phyloP scores from a whole-genome alignment of 2,888 invertebrate species.

The Ryuthela nishihirai region DNA sequence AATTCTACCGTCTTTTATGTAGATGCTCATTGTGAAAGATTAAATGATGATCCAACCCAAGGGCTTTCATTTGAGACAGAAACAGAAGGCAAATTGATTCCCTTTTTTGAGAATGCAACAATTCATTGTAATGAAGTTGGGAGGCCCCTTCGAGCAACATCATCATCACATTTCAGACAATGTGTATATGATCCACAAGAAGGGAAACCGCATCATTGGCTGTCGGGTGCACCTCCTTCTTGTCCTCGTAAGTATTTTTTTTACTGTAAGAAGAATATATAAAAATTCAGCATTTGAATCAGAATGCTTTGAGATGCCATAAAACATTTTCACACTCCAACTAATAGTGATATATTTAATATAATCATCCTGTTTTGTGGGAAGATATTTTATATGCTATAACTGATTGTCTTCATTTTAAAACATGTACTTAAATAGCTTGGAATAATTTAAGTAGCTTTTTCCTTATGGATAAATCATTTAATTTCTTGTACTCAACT shows the following conservation, averaged over 20 bases:
- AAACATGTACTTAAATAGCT: too few relatives aligned
- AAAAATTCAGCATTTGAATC: too few relatives aligned
- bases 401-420: too few relatives aligned
- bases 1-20: conserved; percentile 12
- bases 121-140: conserved; percentile 75
- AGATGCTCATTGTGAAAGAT: conserved; percentile 86
- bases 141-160: conserved; percentile 70
- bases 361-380: too few relatives aligned
- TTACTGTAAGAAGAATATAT: too few relatives aligned
- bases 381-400: too few relatives aligned
- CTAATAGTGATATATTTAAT: too few relatives aligned
- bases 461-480: too few relatives aligned
- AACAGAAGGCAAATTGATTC: conserved; percentile 76
- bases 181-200: conserved; percentile 94
- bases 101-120: conserved; percentile 86
- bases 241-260: conserved; percentile 61
- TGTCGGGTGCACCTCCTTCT: conserved; percentile 72
- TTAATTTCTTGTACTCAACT: too few relatives aligned
- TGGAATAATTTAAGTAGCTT: too few relatives aligned
- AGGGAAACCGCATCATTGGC: conserved; percentile 54
- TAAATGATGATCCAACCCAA: conserved; percentile 83
- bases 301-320: too few relatives aligned
- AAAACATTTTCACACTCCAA: too few relatives aligned
- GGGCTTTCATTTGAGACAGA: conserved; percentile 75
- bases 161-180: conserved; percentile 80